Evolutionary conservation across 2,888 invertebrate genomes (phyloP).

Genomic region (Osmoderma eremita): DNA sequence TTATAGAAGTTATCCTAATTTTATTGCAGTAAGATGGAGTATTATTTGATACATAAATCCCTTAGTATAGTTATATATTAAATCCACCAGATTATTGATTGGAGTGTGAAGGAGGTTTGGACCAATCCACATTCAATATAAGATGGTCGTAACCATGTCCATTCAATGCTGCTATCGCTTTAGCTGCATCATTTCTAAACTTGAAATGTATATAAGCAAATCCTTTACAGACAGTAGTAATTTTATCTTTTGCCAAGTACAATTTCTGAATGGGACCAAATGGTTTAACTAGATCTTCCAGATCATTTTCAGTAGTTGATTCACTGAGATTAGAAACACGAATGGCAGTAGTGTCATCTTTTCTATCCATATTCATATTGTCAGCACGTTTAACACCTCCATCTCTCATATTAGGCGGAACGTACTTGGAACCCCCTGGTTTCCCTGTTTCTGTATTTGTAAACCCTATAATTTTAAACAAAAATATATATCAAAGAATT

Average conservation of each 20-base stretch:
- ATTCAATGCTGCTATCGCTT: slow-evolving; percentile 88
- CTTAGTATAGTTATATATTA: too few species aligned
- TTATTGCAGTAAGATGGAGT: too few species aligned
- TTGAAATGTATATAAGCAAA: slow-evolving; percentile 99
- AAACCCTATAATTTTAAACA: slow-evolving; percentile 42
- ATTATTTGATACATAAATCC: too few species aligned
- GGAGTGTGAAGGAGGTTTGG: slow-evolving; percentile 75
- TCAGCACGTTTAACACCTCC: slow-evolving; percentile 80
- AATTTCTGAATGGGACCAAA: slow-evolving; percentile 94
- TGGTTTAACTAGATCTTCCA: slow-evolving; percentile 93
- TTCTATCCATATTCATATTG: slow-evolving; percentile 72
- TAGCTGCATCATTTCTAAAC: slow-evolving; percentile 87
- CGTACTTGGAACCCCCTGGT: slow-evolving; percentile 75
- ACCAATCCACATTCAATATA: slow-evolving; percentile 99
- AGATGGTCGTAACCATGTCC: slow-evolving; percentile 98
- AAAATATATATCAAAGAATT: slow-evolving; percentile 18
- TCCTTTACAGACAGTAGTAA: slow-evolving; percentile 89
- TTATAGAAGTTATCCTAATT: too few species aligned
- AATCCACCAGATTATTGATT: slow-evolving; percentile 7
- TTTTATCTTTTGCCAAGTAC: slow-evolving; percentile 94
- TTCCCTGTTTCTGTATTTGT: slow-evolving; percentile 52
- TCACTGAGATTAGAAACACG: slow-evolving; percentile 97
- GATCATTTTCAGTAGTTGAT: slow-evolving; percentile 92
- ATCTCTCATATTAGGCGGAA: slow-evolving; percentile 90
- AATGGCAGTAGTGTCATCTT: slow-evolving; percentile 90